phyloP scores from a whole-genome alignment of 2,888 invertebrate species.

The Heliconius aoede region DNA sequence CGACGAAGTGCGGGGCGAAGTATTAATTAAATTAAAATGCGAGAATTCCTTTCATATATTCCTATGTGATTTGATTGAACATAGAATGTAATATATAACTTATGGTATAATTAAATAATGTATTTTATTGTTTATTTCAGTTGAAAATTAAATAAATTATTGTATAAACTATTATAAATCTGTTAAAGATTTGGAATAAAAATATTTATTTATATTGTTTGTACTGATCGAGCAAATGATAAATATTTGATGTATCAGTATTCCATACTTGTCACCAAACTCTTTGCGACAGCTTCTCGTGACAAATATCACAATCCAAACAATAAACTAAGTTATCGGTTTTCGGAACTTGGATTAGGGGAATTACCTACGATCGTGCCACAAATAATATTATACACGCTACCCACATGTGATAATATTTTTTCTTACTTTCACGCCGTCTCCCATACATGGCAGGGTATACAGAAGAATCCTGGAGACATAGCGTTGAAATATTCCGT shows the following conservation, averaged over 20 bases:
- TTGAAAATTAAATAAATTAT: no score
- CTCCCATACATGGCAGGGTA: no score
- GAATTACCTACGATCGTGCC: not conserved
- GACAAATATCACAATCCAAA: constrained; percentile 34
- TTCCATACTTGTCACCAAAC: not conserved
- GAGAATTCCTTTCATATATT: no score
- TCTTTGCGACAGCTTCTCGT: constrained; percentile 21
- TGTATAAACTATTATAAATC: no score
- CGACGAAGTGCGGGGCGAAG: not conserved
- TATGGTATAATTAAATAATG: not conserved
- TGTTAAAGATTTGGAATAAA: not conserved
- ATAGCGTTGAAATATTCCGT: no score
- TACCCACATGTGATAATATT: not conserved
- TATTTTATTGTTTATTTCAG: no score
- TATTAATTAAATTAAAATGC: constrained; percentile 24
- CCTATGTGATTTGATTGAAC: not conserved
- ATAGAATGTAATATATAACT: not conserved
- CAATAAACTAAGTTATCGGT: constrained; percentile 30
- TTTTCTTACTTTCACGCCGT: no score
- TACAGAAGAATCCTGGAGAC: no score
- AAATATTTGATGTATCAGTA: not conserved
- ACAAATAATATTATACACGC: not conserved
- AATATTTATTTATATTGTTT: not conserved
- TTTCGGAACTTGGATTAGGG: not conserved
- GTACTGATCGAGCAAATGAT: not conserved